A percentile compares a stretch with the other conserved stretches of the same genome.
Evolutionary conservation across 2,113 vertebrate genomes (phyloP).

Genomic region (Verasper variegatus): DNA sequence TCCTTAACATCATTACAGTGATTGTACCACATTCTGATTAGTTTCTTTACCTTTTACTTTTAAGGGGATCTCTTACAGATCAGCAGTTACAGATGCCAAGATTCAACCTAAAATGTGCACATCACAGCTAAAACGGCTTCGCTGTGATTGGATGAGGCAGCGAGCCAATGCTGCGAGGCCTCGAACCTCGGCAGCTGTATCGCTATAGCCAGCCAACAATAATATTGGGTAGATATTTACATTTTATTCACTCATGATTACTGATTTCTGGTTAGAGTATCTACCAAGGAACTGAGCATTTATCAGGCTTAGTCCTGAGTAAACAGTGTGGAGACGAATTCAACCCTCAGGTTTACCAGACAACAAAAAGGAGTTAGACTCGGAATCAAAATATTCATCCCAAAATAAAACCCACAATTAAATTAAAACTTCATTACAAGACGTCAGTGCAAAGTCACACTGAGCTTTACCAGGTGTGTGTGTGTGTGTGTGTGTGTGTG

Average conservation of each 20-base stretch:
- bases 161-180: no score
- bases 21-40: no score
- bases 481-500: no score
- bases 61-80: background rate
- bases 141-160: background rate
- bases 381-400: background rate
- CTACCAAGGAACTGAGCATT: background rate
- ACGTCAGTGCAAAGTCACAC: constrained; percentile 1
- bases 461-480: constrained; percentile 5
- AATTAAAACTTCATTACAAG: background rate
- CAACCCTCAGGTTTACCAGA: no score
- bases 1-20: background rate
- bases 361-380: no score
- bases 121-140: background rate
- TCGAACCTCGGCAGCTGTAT: background rate
- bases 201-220: background rate
- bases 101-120: background rate
- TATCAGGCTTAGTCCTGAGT: background rate
- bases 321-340: background rate
- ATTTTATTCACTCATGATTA: background rate
- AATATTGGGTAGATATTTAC: background rate
- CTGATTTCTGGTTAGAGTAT: background rate
- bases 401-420: background rate
- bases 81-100: background rate
- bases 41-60: no score